Base-by-base conservation (phyloP, 2,113 vertebrate species). In the Mus spicilegus region DNA sequence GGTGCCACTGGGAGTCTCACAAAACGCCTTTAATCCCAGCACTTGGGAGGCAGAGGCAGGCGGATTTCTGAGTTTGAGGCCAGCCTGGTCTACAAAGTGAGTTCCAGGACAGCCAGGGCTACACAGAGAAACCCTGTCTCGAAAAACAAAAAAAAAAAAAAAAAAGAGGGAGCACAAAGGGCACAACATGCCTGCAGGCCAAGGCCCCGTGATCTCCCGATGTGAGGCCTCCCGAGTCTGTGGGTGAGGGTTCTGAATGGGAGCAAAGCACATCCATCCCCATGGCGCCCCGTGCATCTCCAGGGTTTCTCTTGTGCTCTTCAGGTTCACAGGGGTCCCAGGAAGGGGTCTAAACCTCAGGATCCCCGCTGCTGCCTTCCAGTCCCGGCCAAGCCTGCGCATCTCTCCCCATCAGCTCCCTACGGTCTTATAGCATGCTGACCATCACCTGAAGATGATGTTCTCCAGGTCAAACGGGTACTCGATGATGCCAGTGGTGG, bases 381-480 rank as follows among this genome's bases (percentile, higher is more conserved):
- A 2, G 67, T 2, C 30, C 16, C 65, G 20, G 24, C 33, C 33
- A 17, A 8, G 58, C 19, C 33, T 20, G n/a, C 16, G 46, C 51
- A 9, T 12, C 49, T n/a, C 33, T 4, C 2, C 39, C 33, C 30
- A 0, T 3, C 5, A 13, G 20, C 33, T 36, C 28, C 33, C 24
- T 5, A 6, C 0, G 1, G 16, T 12, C 26, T 42, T 14, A 19
- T 0, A 30, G 42, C 12, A 4, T 58, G 14, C 2, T 11, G 42
- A 42, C n/a, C 14, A 2, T 73, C 42, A 99, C 99, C 99, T 99
- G 99, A 99, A 99, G 98, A 99, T 99, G 98, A 99, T 99, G 98
- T 99, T 99, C 98, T 99, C 99, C 98, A 99, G 98, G 98, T 99
- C 99, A 96, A 99, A 99, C 42, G 99, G 99, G 98, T 99, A 99